Conservation (phyloP, 2,113 vertebrate species). For the Chaetodon trifascialis region DNA sequence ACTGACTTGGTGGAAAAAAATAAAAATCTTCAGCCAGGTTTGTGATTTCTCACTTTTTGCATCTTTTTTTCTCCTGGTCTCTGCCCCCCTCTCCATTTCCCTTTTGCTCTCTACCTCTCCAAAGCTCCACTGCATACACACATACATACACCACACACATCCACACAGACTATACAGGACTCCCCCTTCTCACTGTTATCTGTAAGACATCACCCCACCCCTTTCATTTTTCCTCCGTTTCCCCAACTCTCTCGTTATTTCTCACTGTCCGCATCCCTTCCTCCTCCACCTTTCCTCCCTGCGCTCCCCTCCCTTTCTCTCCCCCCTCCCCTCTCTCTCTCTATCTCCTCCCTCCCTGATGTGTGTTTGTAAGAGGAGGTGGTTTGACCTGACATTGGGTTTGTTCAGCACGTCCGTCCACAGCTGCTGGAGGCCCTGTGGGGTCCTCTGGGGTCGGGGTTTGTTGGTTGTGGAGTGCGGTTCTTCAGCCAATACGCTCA, state of each 20-base stretch:
- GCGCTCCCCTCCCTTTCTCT: neutral
- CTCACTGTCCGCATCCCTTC: slow-evolving; percentile 45
- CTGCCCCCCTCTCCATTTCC: slow-evolving; percentile 3
- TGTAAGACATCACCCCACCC: slow-evolving; percentile 24
- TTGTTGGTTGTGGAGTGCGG: slow-evolving; percentile 59
- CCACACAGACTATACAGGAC: neutral
- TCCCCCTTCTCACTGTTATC: slow-evolving; percentile 32
- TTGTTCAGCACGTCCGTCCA: slow-evolving; percentile 71
- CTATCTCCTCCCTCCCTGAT: slow-evolving; percentile 39
- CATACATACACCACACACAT: slow-evolving; percentile 42
- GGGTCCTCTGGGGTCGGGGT: slow-evolving; percentile 63
- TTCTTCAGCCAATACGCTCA: slow-evolving; percentile 52
- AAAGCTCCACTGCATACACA: slow-evolving; percentile 10
- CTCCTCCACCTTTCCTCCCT: slow-evolving; percentile 29
- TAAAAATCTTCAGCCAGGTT: slow-evolving; percentile 33
- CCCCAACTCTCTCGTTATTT: slow-evolving; percentile 66
- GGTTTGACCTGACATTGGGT: slow-evolving; percentile 74
- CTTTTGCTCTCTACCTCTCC: slow-evolving; percentile 19
- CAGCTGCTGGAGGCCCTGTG: slow-evolving; percentile 66
- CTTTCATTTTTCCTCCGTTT: slow-evolving; percentile 54
- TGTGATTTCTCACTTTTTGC: slow-evolving; percentile 48
- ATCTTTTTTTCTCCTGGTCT: slow-evolving; percentile 25
- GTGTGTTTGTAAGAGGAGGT: slow-evolving; percentile 62
- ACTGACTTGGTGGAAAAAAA: slow-evolving; percentile 21
- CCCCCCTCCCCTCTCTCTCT: neutral